Evolutionary conservation across 2,888 invertebrate species (phyloP).

Genomic region (Griposia aprilina): DNA sequence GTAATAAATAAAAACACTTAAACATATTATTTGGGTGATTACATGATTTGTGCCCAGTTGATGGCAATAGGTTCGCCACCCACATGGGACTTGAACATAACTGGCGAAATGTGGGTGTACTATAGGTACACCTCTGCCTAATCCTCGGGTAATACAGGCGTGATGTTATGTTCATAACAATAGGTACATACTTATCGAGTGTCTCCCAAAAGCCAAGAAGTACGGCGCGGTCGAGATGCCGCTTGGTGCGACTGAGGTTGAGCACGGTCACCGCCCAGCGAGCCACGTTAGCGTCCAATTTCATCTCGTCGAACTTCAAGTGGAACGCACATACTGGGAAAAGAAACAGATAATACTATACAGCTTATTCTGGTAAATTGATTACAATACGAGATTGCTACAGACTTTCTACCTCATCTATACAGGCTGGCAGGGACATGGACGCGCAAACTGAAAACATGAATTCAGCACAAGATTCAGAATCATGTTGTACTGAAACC

Average conservation of each 20-base stretch:
- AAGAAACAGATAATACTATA: neutral
- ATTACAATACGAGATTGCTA: neutral
- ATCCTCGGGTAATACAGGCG: no score
- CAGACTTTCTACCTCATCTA: neutral
- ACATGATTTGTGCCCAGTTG: no score
- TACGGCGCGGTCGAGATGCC: constrained; percentile 99
- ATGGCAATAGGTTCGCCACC: no score
- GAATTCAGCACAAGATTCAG: no score
- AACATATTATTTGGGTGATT: no score
- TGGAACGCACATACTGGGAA: constrained; percentile 98
- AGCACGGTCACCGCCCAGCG: constrained; percentile 99
- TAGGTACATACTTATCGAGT: constrained; percentile 94
- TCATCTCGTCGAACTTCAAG: constrained; percentile 98
- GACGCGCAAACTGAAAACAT: no score
- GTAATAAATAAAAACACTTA: no score
- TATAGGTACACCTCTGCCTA: no score
- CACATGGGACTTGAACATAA: no score
- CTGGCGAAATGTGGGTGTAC: no score
- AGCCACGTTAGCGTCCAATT: constrained; percentile 97
- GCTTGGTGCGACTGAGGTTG: constrained; percentile 96
- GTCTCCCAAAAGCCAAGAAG: constrained; percentile 99
- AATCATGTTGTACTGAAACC: no score
- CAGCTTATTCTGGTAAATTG: neutral
- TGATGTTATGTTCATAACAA: neutral
- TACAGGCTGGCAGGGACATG: no score